Conservation (phyloP, 2,888 invertebrate species). For the Plebejus argus region DNA sequence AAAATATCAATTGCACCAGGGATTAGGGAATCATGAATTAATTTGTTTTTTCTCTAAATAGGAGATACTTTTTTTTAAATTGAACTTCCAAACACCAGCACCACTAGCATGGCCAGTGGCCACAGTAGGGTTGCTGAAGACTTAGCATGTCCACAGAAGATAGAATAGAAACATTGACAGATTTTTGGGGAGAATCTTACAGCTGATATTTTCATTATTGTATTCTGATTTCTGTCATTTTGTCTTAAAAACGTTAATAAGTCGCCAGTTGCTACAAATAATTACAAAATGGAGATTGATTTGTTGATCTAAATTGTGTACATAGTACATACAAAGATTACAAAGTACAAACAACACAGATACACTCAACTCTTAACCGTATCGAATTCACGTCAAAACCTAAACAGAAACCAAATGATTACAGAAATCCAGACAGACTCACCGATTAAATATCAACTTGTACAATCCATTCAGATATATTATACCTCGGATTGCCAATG, state of each 20-base stretch:
- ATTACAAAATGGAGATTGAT: background rate
- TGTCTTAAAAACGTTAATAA: too few relatives aligned
- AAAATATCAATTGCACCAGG: constrained; percentile 12
- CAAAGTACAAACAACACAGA: background rate
- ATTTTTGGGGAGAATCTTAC: background rate
- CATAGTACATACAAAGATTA: too few relatives aligned
- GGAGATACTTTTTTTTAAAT: too few relatives aligned
- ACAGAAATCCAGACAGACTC: constrained; percentile 26
- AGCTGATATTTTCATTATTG: background rate
- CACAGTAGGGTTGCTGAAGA: too few relatives aligned
- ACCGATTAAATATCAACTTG: constrained; percentile 47
- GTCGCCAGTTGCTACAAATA: background rate
- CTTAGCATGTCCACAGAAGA: too few relatives aligned
- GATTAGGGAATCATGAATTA: background rate
- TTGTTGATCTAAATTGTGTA: background rate
- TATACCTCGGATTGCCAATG: background rate
- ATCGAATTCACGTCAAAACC: background rate
- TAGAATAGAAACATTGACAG: background rate
- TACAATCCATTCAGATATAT: constrained; percentile 32
- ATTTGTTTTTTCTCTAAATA: constrained; percentile 25
- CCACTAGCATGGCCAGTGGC: too few relatives aligned
- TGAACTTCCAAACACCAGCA: too few relatives aligned
- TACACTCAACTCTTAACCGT: background rate
- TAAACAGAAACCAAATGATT: constrained; percentile 24
- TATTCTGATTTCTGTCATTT: too few relatives aligned